Percentiles rank a stretch among this genome's conserved stretches.
These are phyloP conservation scores for Eurytemora carolleeae DNA, from an alignment of 1,140 invertebrate species.

Conservation along the genomic window DNA sequence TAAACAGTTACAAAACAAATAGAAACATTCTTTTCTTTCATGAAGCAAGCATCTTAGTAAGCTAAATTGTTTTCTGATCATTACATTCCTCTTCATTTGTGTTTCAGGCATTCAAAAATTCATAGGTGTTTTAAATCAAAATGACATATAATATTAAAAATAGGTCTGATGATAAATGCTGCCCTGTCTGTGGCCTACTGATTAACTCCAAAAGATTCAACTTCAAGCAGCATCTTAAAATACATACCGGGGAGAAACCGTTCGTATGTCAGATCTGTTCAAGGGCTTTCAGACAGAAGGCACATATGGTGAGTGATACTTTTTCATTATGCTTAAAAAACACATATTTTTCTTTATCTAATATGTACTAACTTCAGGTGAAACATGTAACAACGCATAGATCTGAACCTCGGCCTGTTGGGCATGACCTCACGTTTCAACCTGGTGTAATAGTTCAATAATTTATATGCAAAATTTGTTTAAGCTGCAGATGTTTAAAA, in stretches of 20 bases:
- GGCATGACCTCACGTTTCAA: no score
- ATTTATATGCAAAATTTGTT: no score
- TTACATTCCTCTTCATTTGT: no score
- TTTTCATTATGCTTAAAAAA: neutral
- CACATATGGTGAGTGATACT: neutral
- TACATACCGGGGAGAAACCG: conserved; percentile 14
- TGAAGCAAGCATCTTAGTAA: no score
- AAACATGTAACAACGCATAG: conserved; percentile 15
- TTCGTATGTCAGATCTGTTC: conserved; percentile 13
- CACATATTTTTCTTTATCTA: neutral
- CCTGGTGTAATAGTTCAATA: no score
- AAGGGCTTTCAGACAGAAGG: conserved; percentile 10
- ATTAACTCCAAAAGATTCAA: conserved; percentile 15
- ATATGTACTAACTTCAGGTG: conserved; percentile 1
- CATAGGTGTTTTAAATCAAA: no score
- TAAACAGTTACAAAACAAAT: neutral
- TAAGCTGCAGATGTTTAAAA: no score
- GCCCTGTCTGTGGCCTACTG: conserved; percentile 11
- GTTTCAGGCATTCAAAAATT: no score
- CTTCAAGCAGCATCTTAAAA: conserved; percentile 15
- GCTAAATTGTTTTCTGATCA: no score
- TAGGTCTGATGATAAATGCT: conserved; percentile 10
- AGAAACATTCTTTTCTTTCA: neutral
- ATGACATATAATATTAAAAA: no score
- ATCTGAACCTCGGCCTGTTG: no score